These are phyloP conservation scores for Nesospiza acunhae DNA, from an alignment of 2,113 vertebrate species.

Conservation along the genomic window DNA sequence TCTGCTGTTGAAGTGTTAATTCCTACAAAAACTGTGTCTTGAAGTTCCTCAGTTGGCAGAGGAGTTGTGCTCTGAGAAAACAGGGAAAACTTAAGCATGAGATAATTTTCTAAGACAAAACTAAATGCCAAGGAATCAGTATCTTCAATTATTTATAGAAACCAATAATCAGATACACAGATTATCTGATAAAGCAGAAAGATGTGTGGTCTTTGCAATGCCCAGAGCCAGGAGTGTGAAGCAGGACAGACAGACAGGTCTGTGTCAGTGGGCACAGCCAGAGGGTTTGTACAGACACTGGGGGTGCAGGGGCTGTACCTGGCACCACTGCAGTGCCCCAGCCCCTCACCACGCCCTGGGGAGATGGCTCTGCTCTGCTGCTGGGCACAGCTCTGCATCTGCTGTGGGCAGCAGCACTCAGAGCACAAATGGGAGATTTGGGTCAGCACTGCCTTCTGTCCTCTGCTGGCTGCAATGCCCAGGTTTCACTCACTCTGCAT, in stretches of 20 bases:
- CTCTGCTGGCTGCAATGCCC: background rate
- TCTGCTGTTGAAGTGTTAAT: background rate
- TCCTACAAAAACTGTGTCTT: background rate
- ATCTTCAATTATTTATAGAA: background rate
- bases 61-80: background rate
- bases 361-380: background rate
- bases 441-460: background rate
- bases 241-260: background rate
- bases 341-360: background rate
- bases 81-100: background rate
- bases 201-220: background rate
- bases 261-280: accelerated
- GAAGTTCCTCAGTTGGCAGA: background rate
- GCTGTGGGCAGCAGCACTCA: background rate
- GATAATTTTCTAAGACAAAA: background rate
- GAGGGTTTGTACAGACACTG: accelerated
- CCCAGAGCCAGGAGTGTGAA: background rate
- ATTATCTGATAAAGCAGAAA: background rate
- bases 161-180: background rate
- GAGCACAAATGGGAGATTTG: background rate
- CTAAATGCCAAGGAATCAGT: background rate
- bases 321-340: background rate
- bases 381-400: accelerated
- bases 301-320: background rate
- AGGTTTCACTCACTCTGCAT: background rate